Conservation (phyloP, 2,113 vertebrate genomes). For the Chaetodon auriga region DNA sequence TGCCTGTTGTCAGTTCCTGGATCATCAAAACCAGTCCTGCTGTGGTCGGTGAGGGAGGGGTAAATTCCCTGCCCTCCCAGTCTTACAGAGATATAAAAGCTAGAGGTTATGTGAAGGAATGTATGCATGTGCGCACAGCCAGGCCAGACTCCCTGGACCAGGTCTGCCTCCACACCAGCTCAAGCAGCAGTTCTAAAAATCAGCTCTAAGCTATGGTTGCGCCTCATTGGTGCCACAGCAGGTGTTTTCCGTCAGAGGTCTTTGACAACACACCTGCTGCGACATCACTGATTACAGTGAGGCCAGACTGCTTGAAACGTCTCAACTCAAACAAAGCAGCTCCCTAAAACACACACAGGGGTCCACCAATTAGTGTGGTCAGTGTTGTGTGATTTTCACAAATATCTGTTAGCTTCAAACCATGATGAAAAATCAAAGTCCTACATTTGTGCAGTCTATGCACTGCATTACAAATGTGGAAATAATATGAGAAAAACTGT, state of each 20-base stretch:
- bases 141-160: too few species aligned
- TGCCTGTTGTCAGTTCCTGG: too few species aligned
- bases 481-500: neutral
- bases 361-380: too few species aligned
- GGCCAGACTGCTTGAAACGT: neutral
- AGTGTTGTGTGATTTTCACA: neutral
- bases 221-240: neutral
- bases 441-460: neutral
- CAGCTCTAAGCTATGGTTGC: conserved; percentile 1
- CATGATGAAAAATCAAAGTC: neutral
- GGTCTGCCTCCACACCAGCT: too few species aligned
- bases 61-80: too few species aligned
- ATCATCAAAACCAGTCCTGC: too few species aligned
- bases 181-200: neutral
- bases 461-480: neutral
- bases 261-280: neutral
- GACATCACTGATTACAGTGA: neutral
- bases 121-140: too few species aligned
- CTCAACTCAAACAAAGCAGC: too few species aligned
- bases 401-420: neutral
- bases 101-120: too few species aligned
- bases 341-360: too few species aligned
- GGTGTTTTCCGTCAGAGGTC: conserved; percentile 6
- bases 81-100: too few species aligned
- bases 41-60: too few species aligned